Percentiles rank a stretch among this genome's conserved stretches.
Evolutionary conservation across 2,113 vertebrate species (phyloP).

Genomic region (Siphamia tubifer): DNA sequence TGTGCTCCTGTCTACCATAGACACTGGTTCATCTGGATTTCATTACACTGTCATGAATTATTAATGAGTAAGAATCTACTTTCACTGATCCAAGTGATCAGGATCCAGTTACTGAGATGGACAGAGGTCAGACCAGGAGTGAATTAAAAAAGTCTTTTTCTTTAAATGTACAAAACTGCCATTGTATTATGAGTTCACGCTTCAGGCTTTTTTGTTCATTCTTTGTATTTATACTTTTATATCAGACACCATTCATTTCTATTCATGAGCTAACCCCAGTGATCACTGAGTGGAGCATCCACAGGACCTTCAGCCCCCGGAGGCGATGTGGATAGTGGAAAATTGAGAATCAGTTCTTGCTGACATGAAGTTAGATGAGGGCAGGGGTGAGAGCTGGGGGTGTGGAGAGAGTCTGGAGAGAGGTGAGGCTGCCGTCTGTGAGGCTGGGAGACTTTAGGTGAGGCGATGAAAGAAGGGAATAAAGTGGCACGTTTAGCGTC

Average conservation of each 20-base stretch:
- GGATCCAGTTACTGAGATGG: constrained; percentile 19
- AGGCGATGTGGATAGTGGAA: neutral
- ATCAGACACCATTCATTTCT: too few relatives aligned
- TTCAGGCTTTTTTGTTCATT: too few relatives aligned
- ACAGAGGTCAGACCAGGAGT: neutral
- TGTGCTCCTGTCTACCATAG: neutral
- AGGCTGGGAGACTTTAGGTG: neutral
- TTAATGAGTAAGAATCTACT: constrained; percentile 57
- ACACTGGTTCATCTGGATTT: constrained; percentile 23
- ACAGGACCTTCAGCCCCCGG: neutral
- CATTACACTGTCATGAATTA: constrained; percentile 62
- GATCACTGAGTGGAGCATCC: constrained; percentile 5
- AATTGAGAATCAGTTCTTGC: constrained; percentile 1
- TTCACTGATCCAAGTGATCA: constrained; percentile 30
- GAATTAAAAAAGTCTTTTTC: too few relatives aligned
- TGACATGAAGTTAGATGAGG: constrained; percentile 1
- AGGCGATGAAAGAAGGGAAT: neutral
- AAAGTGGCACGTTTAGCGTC: neutral
- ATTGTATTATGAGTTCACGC: too few relatives aligned
- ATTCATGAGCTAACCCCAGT: neutral
- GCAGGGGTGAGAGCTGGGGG: neutral
- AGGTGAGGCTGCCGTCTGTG: neutral
- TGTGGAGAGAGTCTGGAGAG: neutral
- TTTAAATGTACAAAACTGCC: too few relatives aligned
- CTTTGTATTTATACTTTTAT: too few relatives aligned